phyloP scores from a whole-genome alignment of 2,888 invertebrate species.

The Patella pellucida region DNA sequence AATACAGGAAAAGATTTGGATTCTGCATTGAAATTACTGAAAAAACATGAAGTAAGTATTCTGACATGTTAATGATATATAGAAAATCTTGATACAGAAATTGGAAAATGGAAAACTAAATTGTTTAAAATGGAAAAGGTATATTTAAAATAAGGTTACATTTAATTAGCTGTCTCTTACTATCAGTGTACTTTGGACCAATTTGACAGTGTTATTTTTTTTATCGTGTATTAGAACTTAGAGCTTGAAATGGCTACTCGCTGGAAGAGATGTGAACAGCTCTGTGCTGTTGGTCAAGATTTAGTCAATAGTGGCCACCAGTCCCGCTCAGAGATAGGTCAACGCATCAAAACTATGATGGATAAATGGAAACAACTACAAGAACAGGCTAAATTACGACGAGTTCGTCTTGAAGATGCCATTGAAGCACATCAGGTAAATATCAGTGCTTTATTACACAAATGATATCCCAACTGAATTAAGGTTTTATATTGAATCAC shows the following conservation, averaged over 20 bases:
- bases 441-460: not conserved
- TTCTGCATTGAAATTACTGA: conserved; percentile 88
- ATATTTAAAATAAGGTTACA: too few species aligned
- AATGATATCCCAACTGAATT: too few species aligned
- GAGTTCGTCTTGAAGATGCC: conserved; percentile 83
- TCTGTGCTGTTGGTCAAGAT: conserved; percentile 80
- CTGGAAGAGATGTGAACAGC: conserved; percentile 70
- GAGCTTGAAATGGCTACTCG: conserved; percentile 85
- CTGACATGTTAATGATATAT: not conserved
- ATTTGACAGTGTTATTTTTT: conserved; percentile 12
- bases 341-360: conserved; percentile 84
- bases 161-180: too few species aligned
- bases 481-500: too few species aligned
- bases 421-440: conserved; percentile 89
- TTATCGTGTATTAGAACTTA: conserved; percentile 67
- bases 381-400: conserved; percentile 78
- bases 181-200: not conserved
- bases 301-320: conserved; percentile 87
- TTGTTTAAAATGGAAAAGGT: too few species aligned
- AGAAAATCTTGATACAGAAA: too few species aligned
- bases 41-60: conserved; percentile 85
- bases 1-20: conserved; percentile 93
- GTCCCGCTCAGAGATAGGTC: conserved; percentile 84
- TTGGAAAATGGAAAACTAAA: too few species aligned
- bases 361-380: conserved; percentile 92